Conservation (phyloP, 2,888 invertebrate genomes). For the Acronicta alni region DNA sequence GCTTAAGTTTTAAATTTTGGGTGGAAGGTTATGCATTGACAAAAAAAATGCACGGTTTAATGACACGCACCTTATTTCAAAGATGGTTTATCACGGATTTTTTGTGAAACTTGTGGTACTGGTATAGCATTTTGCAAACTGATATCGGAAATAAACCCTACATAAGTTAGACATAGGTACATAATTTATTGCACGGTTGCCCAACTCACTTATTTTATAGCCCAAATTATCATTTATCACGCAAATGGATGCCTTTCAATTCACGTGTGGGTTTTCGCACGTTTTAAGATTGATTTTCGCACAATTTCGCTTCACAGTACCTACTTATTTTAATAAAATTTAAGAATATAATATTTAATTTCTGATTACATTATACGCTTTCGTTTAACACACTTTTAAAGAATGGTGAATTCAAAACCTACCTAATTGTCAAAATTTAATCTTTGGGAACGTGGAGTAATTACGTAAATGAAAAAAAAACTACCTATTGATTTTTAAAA, state of each 20-base stretch:
- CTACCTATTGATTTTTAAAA: no score
- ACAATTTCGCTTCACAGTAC: slow-evolving; percentile 18
- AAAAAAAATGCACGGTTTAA: not conserved
- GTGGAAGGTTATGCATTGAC: not conserved
- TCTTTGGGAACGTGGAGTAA: no score
- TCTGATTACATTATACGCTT: no score
- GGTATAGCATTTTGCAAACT: no score
- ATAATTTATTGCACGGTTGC: not conserved
- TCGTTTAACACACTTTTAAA: no score
- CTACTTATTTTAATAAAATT: not conserved
- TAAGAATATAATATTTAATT: no score
- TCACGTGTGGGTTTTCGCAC: slow-evolving; percentile 41
- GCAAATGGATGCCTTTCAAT: not conserved
- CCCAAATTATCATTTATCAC: no score
- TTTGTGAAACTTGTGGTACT: not conserved
- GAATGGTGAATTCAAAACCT: no score
- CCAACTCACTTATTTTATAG: no score
- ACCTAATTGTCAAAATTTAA: no score
- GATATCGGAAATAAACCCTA: not conserved
- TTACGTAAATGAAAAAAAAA: no score
- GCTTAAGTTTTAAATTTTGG: slow-evolving; percentile 4
- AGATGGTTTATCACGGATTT: not conserved
- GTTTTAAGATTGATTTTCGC: slow-evolving; percentile 30
- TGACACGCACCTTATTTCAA: not conserved
- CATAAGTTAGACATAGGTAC: not conserved